phyloP scores from a whole-genome alignment of 2,888 invertebrate species.

The Caenorhabditis becei region DNA sequence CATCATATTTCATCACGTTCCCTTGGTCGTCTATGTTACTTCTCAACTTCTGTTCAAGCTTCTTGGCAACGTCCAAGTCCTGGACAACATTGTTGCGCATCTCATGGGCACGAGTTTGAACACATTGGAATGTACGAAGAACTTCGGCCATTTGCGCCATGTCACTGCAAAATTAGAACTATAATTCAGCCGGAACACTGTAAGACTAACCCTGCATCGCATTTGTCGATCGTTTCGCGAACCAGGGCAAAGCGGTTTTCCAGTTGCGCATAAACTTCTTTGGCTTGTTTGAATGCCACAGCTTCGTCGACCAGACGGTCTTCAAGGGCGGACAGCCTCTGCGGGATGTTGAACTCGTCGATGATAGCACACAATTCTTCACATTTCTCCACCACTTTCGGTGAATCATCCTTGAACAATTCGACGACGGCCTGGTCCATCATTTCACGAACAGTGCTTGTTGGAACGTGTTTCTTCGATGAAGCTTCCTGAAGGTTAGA shows the following conservation, averaged over 20 bases:
- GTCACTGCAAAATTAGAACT: constrained; percentile 38
- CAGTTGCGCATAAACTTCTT: background rate
- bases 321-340: background rate
- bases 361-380: background rate
- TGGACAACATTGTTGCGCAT: background rate
- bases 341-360: constrained; percentile 14
- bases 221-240: background rate
- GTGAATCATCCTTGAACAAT: background rate
- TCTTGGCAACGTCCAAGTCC: background rate
- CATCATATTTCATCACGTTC: constrained; percentile 21
- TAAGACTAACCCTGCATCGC: too few species aligned
- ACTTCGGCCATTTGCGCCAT: constrained; percentile 4
- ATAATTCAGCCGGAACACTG: too few species aligned
- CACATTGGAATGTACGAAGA: background rate
- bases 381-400: background rate
- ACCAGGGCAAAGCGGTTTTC: background rate
- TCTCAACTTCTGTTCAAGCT: background rate
- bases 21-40: constrained; percentile 8
- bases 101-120: background rate
- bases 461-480: constrained; percentile 27
- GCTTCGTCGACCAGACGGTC: constrained; percentile 9
- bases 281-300: background rate
- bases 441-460: constrained; percentile 20
- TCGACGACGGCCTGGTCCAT: constrained; percentile 30
- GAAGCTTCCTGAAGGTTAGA: constrained; percentile 16